Base-by-base conservation (phyloP, 1,140 invertebrate species). In the Heliconius hermathena region DNA sequence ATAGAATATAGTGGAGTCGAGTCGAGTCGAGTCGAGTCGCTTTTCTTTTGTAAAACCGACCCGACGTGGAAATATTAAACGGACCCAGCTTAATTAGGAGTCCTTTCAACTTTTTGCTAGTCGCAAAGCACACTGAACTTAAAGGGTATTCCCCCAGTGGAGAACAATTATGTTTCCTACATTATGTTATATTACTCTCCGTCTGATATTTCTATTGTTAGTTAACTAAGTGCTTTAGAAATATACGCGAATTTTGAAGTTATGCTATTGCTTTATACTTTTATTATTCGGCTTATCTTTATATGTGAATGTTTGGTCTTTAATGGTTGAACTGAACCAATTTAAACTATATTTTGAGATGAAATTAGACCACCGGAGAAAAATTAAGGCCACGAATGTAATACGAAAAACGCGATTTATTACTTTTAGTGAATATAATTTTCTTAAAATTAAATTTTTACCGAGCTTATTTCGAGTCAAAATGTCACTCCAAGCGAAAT, bases 61-160 rank as follows among this genome's bases (percentile, higher is more conserved):
- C 54, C 52, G 66, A 75, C 74, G 74, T 76, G 75, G 71, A 74
- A 80, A 80, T 80, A 80, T 77, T 77, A 76, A 79, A 76, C 70
- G 75, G 54, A 18, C 74, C 29, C 6, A 22, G 54, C 52, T 74
- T 80, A 80, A 80, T 80, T 80, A 77, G 79, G 33, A 70, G 71
- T 66, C 33, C 74, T 70, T 74, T 73, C 49, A 77, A 70, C 74
- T 70, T 29, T 66, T 66, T 66, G 26, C 60, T 29, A 66, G 60
- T 26, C n/a, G 20, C 73, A 60, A 20, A 74, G 73, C 36, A 8
- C 5, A 20, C 52, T 76, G 8, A 66, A 76, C 66, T 76, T 66
- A 76, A 76, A 36, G 36, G 74, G 66, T 76, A 26, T 66, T 66
- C 11, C 22, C 60, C 26, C 60, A 2, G 60, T 16, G 13, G 60